Base-by-base conservation (phyloP, 2,888 invertebrate species). In the Andrena minutula region DNA sequence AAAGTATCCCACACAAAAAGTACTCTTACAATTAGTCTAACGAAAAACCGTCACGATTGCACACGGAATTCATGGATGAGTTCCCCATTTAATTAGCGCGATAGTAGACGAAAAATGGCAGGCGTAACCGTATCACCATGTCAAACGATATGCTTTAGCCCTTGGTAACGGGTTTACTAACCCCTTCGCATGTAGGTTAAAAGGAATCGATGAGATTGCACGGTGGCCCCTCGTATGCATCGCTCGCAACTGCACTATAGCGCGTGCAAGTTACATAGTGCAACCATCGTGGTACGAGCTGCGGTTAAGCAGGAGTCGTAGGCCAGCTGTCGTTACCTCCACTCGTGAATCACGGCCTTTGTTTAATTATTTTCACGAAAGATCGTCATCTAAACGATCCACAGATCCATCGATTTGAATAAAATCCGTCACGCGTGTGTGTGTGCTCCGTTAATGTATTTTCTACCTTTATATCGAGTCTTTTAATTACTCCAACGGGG, bases 91-190 rank as follows among this genome's bases (percentile, higher is more conserved):
- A 28, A 41, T 47, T 7, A 26, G 4, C 26, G 8, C 20, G 8
- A n/a, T 23, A 16, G 6, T 8, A 10, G n/a, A 51, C 6, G 10
- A 49, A 10, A 23, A 26, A 10, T 23, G 20, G 28, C n/a, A 30
- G 23, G 28, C 16, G 26, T 32, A 49, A 61, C 30, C 60, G 16
- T 23, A 23, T 23, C 32, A 20, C 26, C 53, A 8, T 51, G 63
- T 35, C 64, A 58, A 60, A 74, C 53, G 75, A 69, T 79, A 53
- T 58, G 78, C 79, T 85, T 79, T 74, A 68, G 77, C 80, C 28
- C 58, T 56, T 10, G 73, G 74, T 88, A 86, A 90, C 86, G 89
- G 86, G 91, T 92, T 92, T 91, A 90, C 88, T 90, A 91, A 90
- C 90, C 91, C 88, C 88, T 85, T 82, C 72, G 84, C 75, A 89